Conservation (phyloP, 2,888 invertebrate species). For the Meghimatium bilineatum region DNA sequence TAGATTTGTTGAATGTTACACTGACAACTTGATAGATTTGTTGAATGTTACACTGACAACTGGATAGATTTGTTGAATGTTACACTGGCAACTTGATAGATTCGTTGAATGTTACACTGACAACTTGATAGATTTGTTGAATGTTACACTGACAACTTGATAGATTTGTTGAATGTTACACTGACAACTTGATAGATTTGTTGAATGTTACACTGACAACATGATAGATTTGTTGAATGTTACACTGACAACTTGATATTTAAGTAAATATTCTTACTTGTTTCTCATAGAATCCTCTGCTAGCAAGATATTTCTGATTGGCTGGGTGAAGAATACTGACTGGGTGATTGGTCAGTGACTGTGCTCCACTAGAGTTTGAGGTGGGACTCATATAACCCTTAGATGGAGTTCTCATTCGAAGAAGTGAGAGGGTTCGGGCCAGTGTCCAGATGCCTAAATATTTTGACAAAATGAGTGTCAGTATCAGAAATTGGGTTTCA, state of each 20-base stretch:
- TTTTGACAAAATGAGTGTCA: background rate
- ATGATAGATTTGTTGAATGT: background rate
- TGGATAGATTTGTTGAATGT: no score
- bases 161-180: no score
- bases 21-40: no score
- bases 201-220: background rate
- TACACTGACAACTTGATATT: background rate
- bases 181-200: background rate
- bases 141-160: no score
- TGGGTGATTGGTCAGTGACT: background rate
- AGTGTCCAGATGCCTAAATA: constrained; percentile 30
- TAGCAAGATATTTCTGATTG: constrained; percentile 52
- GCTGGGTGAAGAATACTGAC: constrained; percentile 51
- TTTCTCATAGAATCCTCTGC: constrained; percentile 51
- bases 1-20: no score
- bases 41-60: no score
- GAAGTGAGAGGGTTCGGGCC: constrained; percentile 29
- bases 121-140: no score
- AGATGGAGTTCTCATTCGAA: background rate
- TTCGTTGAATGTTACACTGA: no score
- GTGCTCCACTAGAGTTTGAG: background rate
- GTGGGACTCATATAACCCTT: constrained; percentile 23
- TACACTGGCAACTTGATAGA: no score
- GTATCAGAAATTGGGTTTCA: background rate
- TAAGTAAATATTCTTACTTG: constrained; percentile 7